phyloP scores from a whole-genome alignment of 2,113 vertebrate genomes.

The Nothobranchius kuhntae region DNA sequence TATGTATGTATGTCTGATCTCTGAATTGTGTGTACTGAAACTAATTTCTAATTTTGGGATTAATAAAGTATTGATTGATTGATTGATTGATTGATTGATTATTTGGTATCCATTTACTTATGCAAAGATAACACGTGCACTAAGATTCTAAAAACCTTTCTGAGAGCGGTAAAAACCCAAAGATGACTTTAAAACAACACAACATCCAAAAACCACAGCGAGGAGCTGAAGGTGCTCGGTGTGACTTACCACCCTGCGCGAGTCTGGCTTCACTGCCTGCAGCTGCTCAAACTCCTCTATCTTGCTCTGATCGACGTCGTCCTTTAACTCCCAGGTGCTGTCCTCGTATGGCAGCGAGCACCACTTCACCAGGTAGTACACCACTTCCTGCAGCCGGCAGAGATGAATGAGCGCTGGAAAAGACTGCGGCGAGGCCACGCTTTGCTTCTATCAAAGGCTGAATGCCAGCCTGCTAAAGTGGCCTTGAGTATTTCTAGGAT shows the following conservation, averaged over 20 bases:
- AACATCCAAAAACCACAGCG: neutral
- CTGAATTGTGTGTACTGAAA: too few relatives aligned
- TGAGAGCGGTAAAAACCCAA: too few relatives aligned
- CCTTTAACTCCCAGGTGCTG: conserved; percentile 98
- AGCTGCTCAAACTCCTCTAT: conserved; percentile 98
- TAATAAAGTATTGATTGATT: too few relatives aligned
- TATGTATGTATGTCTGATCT: too few relatives aligned
- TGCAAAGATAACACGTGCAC: too few relatives aligned
- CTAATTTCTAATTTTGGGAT: too few relatives aligned
- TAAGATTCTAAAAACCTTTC: too few relatives aligned
- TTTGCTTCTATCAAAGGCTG: conserved; percentile 66
- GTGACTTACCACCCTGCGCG: conserved; percentile 87
- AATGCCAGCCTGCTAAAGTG: conserved; percentile 57
- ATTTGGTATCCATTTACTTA: too few relatives aligned
- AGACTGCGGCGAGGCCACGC: conserved; percentile 50
- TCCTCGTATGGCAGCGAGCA: conserved; percentile 98
- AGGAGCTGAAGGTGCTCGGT: neutral
- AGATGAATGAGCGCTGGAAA: conserved; percentile 53
- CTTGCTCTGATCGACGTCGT: conserved; percentile 96
- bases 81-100: too few relatives aligned
- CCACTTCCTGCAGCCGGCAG: conserved; percentile 86
- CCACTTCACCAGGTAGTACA: conserved; percentile 99
- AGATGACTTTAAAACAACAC: too few relatives aligned
- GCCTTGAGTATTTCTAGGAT: conserved; percentile 65
- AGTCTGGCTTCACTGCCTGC: conserved; percentile 89